Base-by-base conservation (phyloP, 2,113 vertebrate species). In the Rhabdomys dilectus region DNA sequence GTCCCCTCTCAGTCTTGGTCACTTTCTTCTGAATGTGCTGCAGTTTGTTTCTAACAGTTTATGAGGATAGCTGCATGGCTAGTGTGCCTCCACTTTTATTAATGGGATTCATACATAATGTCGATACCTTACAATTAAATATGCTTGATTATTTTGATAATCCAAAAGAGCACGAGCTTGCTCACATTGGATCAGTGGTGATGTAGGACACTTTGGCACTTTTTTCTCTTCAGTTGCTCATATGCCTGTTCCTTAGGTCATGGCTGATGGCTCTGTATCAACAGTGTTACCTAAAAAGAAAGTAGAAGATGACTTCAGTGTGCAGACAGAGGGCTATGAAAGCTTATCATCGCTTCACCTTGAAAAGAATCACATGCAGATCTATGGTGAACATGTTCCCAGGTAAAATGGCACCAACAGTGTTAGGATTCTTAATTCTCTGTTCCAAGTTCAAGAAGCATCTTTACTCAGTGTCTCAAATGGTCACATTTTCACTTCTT, bases 191-290 rank as follows among this genome's bases (percentile, higher is more conserved):
- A 64, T 45, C 66, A 31, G 9, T 12, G 91, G 17, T 88, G 86
- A n/a, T 51, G 22, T 81, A 73, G 70, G 62, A 68, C 53, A 93
- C 68, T 92, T 2, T 58, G 60, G 0, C 48, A 85, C 77, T 31
- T 87, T 75, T 81, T 36, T 73, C 76, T 36, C 91, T 78, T 94
- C 19, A 45, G 31, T 94, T 73, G 42, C 16, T 94, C 31, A 39
- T 78, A 16, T 66, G 0, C 95, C 97, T 88, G 39, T 93, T 75
- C 90, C 92, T 2, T 81, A 99, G 99, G 99, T 99, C 91, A 98
- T 99, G 98, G 98, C 98, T 89, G 99, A 99, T 97, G 99, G 99
- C 19, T 98, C 97, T 88, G 96, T 98, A 94, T 98, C 98, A 53
- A 98, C 99, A 72, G 60, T 76, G 24, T 91, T 98, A 94, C 70